Percentiles rank a stretch among this genome's conserved stretches.
phyloP scores from a whole-genome alignment of 2,797 vertebrate species.

The Hyperoplus immaculatus region DNA sequence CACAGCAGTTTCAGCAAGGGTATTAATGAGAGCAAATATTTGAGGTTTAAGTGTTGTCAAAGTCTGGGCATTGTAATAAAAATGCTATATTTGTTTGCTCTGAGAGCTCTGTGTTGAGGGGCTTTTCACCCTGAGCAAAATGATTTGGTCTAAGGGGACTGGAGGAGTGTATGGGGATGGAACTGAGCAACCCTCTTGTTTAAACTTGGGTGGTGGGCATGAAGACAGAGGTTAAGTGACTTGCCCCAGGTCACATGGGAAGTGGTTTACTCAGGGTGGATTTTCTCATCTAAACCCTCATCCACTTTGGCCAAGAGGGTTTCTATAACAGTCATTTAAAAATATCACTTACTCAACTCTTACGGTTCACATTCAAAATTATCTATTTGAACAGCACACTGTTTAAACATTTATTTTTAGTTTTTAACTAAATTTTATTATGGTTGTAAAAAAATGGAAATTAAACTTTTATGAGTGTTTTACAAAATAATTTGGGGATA shows the following conservation, averaged over 20 bases:
- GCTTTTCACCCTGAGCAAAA: constrained; percentile 79
- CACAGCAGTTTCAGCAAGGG: background rate
- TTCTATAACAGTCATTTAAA: constrained; percentile 43
- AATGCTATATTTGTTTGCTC: constrained; percentile 61
- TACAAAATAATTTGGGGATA: constrained; percentile 16
- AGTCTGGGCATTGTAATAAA: constrained; percentile 29
- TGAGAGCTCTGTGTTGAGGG: constrained; percentile 50
- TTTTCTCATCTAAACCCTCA: constrained; percentile 81
- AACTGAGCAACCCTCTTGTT: constrained; percentile 82
- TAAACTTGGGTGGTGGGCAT: constrained; percentile 79
- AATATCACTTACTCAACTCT: constrained; percentile 8
- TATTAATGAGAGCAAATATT: background rate
- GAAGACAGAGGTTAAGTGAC: constrained; percentile 87
- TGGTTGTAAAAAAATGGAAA: background rate
- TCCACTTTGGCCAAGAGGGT: constrained; percentile 60
- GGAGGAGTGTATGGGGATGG: constrained; percentile 72
- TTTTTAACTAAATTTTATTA: background rate
- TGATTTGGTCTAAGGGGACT: constrained; percentile 76
- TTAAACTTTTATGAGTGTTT: background rate
- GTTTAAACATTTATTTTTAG: constrained; percentile 2
- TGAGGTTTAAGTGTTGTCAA: constrained; percentile 1
- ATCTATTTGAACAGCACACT: background rate
- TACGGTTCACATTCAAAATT: background rate
- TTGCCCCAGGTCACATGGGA: constrained; percentile 84
- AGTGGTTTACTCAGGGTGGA: constrained; percentile 84